Base-by-base conservation (phyloP, 2,888 invertebrate species). In the Heliothis peltigera region DNA sequence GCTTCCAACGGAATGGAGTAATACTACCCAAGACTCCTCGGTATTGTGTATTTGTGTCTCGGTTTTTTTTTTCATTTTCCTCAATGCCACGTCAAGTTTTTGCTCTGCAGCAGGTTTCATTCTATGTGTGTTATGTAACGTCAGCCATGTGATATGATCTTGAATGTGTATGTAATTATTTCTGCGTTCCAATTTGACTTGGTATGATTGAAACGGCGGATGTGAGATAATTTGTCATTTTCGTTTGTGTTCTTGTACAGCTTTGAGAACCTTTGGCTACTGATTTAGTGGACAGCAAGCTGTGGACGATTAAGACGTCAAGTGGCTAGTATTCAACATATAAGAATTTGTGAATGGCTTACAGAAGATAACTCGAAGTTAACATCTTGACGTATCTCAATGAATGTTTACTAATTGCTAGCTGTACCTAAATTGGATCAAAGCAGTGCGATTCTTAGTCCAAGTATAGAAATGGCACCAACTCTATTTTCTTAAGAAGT, bases 11-110 rank as follows among this genome's bases (percentile, higher is more conserved):
- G 94, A 95, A 95, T 94, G 94, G 92, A 93, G 93, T 92, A 93
- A 92, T 92, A 92, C 93, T 84, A 89, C 88, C 84, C 86, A 85
- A 85, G 89, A 91, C 90, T 92, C 89, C 83, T 84, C 79, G 90
- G 89, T 91, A 94, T 94, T 93, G 92, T 94, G 93, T 94, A 91
- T 91, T 92, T 92, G 89, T 88, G 82, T 83, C 80, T 77, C 79
- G 15, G 15, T 85, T 89, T 89, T 67, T 91, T 90, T 85, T 87
- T 80, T 84, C n/a, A n/a, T 87, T 88, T 87, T 84, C 86, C 82
- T 86, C 85, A 84, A 85, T 85, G 84, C 84, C 84, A 83, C 84
- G 87, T 89, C 88, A 87, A 86, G 83, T 91, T 93, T 90, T 92
- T 91, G 80, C 69, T 67, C 61, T 59, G 68, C 77, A 82, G 68